Base-by-base conservation (phyloP, 1,140 invertebrate genomes). In the Solen grandis region DNA sequence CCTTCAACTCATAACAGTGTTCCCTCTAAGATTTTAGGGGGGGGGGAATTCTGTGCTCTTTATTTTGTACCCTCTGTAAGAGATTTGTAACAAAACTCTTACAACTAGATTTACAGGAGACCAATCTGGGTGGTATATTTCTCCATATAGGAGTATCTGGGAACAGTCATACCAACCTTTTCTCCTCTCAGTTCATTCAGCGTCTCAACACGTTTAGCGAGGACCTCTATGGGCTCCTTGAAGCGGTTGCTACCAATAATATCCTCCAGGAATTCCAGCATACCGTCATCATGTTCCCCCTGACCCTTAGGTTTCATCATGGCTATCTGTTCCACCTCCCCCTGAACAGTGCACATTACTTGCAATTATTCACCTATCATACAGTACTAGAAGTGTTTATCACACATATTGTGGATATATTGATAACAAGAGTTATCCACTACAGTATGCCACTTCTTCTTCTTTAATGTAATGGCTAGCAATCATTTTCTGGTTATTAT, bases 261-360 rank as follows among this genome's bases (percentile, higher is more conserved):
- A 90, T 99, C 99, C 93, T 99, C 99, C 19, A 99, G 93, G 93
- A 98, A 99, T 91, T 99, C 99, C 35, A 99, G 92, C 96, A 99
- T 98, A 0, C 99, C 92, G 33, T 92, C 91, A 85, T 99, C 98
- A 89, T 97, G 94, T 87, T 97, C 97, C 29, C 92, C 95, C 81
- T 94, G 94, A 0, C 94, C 97, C 93, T 99, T 99, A 0, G 98
- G 96, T 90, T 99, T 99, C 98, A 99, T 99, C 95, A 99, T 95
- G 4, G 99, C 95, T 87, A 99, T 99, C 91, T 99, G 98, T 93
- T 99, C 99, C 0, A 99, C 99, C 94, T 99, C 99, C 60, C 99
- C 99, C 96, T 98, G 87, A 19, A 46, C 55, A 68, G 8, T 33
- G 22, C 14, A 41, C 57, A 5, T 1, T 63, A 60, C 14, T 54